Conservation (phyloP, 2,113 vertebrate species). For the Myotis davidii region DNA sequence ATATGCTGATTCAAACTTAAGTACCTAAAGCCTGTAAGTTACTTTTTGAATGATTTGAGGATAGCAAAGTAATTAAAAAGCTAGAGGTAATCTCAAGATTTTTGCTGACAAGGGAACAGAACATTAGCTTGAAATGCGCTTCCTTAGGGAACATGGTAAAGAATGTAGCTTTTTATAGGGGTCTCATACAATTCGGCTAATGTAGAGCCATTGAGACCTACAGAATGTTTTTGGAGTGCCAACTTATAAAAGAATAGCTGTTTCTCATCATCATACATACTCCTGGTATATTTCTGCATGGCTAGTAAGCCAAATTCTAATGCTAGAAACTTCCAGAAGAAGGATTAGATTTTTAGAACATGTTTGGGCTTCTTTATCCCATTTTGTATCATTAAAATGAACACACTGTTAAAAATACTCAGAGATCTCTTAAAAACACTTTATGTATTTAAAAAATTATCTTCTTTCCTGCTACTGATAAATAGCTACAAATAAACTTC, state of each 20-base stretch:
- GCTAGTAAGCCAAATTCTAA: background rate
- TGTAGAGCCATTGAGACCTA: background rate
- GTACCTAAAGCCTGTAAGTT: background rate
- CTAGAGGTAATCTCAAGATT: conserved; percentile 18
- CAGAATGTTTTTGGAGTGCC: background rate
- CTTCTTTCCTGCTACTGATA: conserved; percentile 19
- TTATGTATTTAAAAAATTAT: background rate
- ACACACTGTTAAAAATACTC: conserved; percentile 34
- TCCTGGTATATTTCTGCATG: background rate
- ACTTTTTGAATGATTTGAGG: conserved; percentile 1
- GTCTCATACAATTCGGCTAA: background rate
- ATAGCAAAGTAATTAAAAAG: conserved; percentile 46
- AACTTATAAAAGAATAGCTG: background rate
- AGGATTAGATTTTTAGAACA: conserved; percentile 43
- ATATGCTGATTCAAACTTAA: background rate
- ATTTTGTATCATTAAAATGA: conserved; percentile 48
- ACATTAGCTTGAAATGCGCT: background rate
- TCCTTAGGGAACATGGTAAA: background rate
- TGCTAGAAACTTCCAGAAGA: conserved; percentile 45
- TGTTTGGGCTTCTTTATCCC: background rate
- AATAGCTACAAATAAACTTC: conserved; percentile 45
- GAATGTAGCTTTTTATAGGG: background rate
- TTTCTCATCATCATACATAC: conserved; percentile 34
- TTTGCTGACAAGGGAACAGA: conserved; percentile 35
- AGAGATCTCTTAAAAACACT: conserved; percentile 17